Conservation (phyloP, 2,113 vertebrate species). For the Bungarus multicinctus region DNA sequence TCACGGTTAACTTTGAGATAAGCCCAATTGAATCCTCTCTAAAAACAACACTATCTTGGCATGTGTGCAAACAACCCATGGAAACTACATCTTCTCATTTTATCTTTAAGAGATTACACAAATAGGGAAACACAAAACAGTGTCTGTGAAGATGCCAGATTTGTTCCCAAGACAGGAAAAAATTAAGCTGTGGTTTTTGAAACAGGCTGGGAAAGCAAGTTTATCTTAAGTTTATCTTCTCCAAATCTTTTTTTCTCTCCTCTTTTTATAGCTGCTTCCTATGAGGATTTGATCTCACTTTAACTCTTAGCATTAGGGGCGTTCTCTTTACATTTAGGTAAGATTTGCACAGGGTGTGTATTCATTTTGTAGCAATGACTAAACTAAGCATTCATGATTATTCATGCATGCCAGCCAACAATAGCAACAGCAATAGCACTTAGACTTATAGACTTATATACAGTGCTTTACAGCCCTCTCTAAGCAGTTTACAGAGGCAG, state of each 20-base stretch:
- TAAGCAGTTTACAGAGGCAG: no score
- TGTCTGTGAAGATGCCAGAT: not conserved
- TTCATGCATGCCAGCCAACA: no score
- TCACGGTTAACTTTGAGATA: not conserved
- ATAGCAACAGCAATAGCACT: no score
- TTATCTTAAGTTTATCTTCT: not conserved
- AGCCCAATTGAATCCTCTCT: no score
- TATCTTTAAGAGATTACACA: not conserved
- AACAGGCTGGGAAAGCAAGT: fast-evolving
- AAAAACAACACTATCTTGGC: not conserved
- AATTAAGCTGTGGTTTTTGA: not conserved
- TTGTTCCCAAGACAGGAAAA: not conserved
- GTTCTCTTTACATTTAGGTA: not conserved
- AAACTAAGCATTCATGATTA: not conserved
- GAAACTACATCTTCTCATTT: not conserved
- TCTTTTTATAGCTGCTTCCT: not conserved
- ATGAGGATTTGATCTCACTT: fast-evolving
- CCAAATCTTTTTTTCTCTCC: not conserved
- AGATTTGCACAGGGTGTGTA: not conserved
- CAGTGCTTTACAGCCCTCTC: no score
- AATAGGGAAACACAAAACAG: not conserved
- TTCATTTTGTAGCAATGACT: not conserved
- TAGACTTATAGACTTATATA: no score
- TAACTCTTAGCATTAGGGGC: not conserved
- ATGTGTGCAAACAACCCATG: not conserved